Conservation (phyloP, 30 jellyfish, hydroid and myxozoan genomes). For the Morbakka virulenta region DNA sequence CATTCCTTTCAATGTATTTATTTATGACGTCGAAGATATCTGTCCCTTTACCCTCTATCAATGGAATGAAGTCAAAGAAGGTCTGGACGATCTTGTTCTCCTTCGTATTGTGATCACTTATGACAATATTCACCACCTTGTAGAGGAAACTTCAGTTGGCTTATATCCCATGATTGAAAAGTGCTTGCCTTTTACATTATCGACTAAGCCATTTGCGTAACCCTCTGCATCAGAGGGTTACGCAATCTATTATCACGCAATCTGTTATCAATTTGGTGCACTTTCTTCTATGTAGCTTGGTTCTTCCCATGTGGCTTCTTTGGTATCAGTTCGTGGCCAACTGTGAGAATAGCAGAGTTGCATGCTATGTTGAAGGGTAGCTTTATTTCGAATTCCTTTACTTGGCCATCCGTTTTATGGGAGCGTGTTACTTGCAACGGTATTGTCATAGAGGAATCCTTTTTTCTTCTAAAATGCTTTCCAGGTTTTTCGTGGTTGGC, state of each 20-base stretch:
- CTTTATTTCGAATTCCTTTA: conserved; percentile 35
- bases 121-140: conserved; percentile 18
- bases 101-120: conserved; percentile 33
- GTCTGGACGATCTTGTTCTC: conserved; percentile 28
- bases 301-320: conserved; percentile 26
- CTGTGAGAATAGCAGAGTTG: conserved; percentile 50
- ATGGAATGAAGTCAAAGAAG: conserved; percentile 47
- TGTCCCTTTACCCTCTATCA: conserved; percentile 36
- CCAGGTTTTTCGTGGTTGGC: conserved; percentile 56
- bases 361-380: conserved; percentile 46
- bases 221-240: too few relatives aligned
- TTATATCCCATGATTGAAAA: conserved; percentile 44
- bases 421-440: conserved; percentile 31
- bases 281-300: conserved; percentile 55
- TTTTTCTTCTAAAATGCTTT: conserved; percentile 48
- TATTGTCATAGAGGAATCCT: conserved; percentile 27
- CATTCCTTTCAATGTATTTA: conserved; percentile 12
- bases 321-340: conserved; percentile 63
- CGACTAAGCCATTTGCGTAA: conserved; percentile 25
- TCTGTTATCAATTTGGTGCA: conserved; percentile 43
- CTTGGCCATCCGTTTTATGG: conserved; percentile 26
- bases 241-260: too few relatives aligned
- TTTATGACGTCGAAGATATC: conserved; percentile 23
- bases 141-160: conserved; percentile 48
- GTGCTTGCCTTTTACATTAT: conserved; percentile 32